phyloP scores from a whole-genome alignment of 2,888 invertebrate genomes.

The Lithophane leautieri region DNA sequence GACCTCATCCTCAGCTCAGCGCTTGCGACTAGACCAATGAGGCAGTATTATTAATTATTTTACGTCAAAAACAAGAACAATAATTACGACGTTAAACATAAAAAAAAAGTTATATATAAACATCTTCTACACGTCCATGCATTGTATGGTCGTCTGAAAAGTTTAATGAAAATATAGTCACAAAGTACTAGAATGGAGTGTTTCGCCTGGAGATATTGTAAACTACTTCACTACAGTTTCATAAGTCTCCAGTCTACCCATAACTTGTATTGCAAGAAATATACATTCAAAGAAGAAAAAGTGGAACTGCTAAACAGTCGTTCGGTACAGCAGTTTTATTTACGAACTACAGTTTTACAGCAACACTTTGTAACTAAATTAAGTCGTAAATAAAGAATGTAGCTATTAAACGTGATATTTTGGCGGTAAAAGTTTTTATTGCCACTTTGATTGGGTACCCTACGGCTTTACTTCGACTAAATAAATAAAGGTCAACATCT shows the following conservation, averaged over 20 bases:
- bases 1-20: background rate
- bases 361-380: slow-evolving; percentile 33
- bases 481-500: slow-evolving; percentile 42
- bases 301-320: slow-evolving; percentile 30
- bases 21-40: background rate
- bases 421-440: slow-evolving; percentile 44
- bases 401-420: slow-evolving; percentile 43
- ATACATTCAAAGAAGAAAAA: slow-evolving; percentile 49
- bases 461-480: slow-evolving; percentile 11
- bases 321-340: slow-evolving; percentile 38
- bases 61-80: slow-evolving; percentile 4
- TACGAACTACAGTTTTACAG: slow-evolving; percentile 41
- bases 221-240: slow-evolving; percentile 47
- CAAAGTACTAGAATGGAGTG: slow-evolving; percentile 44
- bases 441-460: slow-evolving; percentile 41
- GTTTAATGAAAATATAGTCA: slow-evolving; percentile 63
- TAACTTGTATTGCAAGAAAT: slow-evolving; percentile 50
- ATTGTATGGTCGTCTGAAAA: slow-evolving; percentile 44
- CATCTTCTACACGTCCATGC: slow-evolving; percentile 18
- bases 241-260: slow-evolving; percentile 41
- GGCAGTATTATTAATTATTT: background rate
- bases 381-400: slow-evolving; percentile 44
- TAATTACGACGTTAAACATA: background rate
- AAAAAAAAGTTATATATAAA: background rate
- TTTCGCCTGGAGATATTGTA: slow-evolving; percentile 49